Base-by-base conservation (phyloP, 1,140 invertebrate genomes). In the Cotesia chilonis region DNA sequence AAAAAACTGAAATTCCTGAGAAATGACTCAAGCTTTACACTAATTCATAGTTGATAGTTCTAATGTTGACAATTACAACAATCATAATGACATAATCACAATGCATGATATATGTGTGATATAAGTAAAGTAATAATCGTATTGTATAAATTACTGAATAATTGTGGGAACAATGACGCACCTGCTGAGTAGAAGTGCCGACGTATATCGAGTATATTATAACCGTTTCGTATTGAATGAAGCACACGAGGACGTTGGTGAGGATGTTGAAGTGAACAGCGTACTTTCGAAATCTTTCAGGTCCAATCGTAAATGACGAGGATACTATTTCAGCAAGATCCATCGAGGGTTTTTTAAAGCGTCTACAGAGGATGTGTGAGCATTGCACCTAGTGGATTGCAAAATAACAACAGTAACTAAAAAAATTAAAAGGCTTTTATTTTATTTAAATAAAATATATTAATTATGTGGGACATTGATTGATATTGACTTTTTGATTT, bases 281-380 rank as follows among this genome's bases (percentile, higher is more conserved):
- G 72, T 86, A 87, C 57, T 79, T 82, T 74, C 83, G 81, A 63
- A 89, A 77, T 59, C 61, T 69, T 71, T 79, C 70, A 28, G 89
- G 90, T 14, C 89, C 89, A 36, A 79, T 77, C 28, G 79, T 73
- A 74, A 90, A 89, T 37, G 89, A 87, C 60, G 80, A 73, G 80
- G 88, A 85, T 5, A 87, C 88, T 9, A 89, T 89, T 77, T 88
- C 81, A 51, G 88, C 87, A 78, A 90, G 89, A 79, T 83, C 84
- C 72, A 90, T 70, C 37, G 82, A 81, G 36, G 87, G 84, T 57
- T 84, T 75, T 67, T 82, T 82, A 14, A 78, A 74, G 41, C 83
- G 79, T 60, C 76, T 80, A 63, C 84, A 87, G 51, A 88, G 74
- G n/a, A 78, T 74, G 72, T 88, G 86, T 5, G 85, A 74, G 75